Base-by-base conservation (phyloP, 2,888 invertebrate genomes). In the Diadegma fenestrale region DNA sequence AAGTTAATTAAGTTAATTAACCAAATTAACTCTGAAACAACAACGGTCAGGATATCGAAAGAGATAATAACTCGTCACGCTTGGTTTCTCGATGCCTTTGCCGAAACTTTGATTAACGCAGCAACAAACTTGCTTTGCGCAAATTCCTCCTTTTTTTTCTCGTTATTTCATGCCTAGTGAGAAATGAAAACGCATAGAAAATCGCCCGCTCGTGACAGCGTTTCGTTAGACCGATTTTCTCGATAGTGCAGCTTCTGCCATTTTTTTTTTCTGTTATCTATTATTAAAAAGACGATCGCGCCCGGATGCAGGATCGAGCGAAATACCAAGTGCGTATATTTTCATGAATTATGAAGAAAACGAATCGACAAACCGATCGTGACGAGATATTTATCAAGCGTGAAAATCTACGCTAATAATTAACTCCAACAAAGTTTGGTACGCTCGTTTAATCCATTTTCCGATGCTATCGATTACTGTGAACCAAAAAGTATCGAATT, bases 1-100 rank as follows among this genome's bases (percentile, higher is more conserved):
- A 77, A 69, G 22, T 30, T 41, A 63, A 63, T 45, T 48, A 14
- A n/a, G 41, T 68, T n/a, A 61, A 64, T 12, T 66, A 77, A 79
- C 37, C 37, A 22, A 19, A 51, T 66, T 10, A 69, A 77, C 19
- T n/a, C n/a, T 63, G 1, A 58, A 54, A 71, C n/a, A 64, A n/a
- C 48, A 17, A 26, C 58, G 30, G n/a, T 72, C 41, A 66, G 72
- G 68, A 69, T 26, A 58, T 43, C 48, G 14, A 12, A 63, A 72
- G 77, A 41, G 54, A 58, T 61, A 61, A 63, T 71, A 64, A 64
- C 68, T 87, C 83, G 86, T 86, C 86, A 82, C 86, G 83, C 81
- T 88, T 82, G 82, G 85, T 87, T 86, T 84, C 61, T 78, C 82
- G 78, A 87, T 73, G 30, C n/a, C 26, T 63, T 77, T n/a, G n/a